phyloP scores from a whole-genome alignment of 1,140 invertebrate genomes.

The Mycetomoellerius zeteki region DNA sequence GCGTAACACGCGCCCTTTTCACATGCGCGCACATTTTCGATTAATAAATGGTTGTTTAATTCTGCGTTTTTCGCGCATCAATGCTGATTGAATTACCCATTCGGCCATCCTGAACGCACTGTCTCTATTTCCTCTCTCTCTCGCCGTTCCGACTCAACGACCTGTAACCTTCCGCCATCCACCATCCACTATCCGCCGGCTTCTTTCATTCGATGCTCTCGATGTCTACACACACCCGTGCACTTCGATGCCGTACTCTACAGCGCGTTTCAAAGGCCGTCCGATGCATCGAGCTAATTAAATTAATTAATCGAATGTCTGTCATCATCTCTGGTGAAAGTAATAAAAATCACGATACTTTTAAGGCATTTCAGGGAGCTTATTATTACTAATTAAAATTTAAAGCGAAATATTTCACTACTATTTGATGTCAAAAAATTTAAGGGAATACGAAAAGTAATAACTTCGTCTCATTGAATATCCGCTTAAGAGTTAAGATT shows the following conservation, averaged over 20 bases:
- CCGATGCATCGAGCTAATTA: conserved; percentile 9
- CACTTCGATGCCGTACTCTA: conserved; percentile 42
- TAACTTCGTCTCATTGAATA: background rate
- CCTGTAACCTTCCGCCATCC: conserved; percentile 55
- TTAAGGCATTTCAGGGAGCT: background rate
- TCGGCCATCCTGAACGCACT: conserved; percentile 18
- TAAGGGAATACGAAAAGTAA: background rate
- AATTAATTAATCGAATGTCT: conserved; percentile 36
- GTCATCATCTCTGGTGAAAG: background rate
- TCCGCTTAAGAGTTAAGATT: background rate
- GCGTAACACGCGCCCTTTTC: background rate
- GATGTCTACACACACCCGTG: conserved; percentile 46
- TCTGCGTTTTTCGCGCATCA: conserved; percentile 50
- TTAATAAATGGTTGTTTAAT: conserved; percentile 39
- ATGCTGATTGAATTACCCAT: conserved; percentile 56
- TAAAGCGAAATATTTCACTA: background rate
- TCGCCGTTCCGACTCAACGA: conserved; percentile 49
- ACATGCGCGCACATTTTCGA: conserved; percentile 1
- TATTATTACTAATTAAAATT: background rate
- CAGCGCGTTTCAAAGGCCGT: conserved; percentile 9
- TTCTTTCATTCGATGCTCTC: conserved; percentile 55
- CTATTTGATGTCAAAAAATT: background rate
- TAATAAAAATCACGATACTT: conserved; percentile 1
- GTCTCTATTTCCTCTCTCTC: conserved; percentile 57
- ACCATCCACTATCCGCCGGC: conserved; percentile 44